Percentiles rank a stretch among this genome's conserved stretches.
Evolutionary conservation across 2,113 vertebrate genomes (phyloP).

Genomic region (Chroicocephalus ridibundus): DNA sequence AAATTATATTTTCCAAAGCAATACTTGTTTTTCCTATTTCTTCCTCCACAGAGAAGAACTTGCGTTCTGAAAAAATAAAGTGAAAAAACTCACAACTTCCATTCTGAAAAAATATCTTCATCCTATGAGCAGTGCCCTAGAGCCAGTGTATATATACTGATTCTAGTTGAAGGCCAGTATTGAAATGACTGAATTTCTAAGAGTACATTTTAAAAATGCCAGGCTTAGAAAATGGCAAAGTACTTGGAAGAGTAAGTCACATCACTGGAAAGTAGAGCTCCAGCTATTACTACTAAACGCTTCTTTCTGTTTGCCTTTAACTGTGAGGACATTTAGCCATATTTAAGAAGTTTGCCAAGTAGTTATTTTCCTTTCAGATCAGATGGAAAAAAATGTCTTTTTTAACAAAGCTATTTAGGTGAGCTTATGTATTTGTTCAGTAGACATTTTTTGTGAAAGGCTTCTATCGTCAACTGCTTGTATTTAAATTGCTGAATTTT

Average conservation of each 20-base stretch:
- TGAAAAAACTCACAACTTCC: not conserved
- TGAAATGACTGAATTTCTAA: not conserved
- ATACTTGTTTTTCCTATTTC: not conserved
- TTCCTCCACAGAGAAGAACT: not conserved
- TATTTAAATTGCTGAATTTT: not conserved
- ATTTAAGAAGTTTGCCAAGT: not conserved
- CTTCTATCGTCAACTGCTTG: not conserved
- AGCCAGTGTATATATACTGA: not conserved
- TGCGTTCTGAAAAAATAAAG: not conserved
- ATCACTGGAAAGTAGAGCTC: not conserved
- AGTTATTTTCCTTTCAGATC: constrained; percentile 9
- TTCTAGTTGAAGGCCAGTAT: not conserved
- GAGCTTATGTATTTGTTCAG: not conserved
- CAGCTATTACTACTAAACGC: not conserved
- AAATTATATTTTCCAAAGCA: not conserved
- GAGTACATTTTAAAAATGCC: not conserved
- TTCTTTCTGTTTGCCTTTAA: not conserved
- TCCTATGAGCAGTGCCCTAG: not conserved
- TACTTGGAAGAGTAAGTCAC: not conserved
- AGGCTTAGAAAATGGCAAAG: not conserved
- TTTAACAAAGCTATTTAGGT: not conserved
- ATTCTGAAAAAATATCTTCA: not conserved
- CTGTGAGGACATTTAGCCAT: not conserved
- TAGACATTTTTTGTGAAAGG: not conserved
- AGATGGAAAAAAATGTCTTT: not conserved